Evolutionary conservation across 2,113 vertebrate species (phyloP), one percentile per base, ranked within the genome.

Genomic region (Oryzias melastigma): DNA sequence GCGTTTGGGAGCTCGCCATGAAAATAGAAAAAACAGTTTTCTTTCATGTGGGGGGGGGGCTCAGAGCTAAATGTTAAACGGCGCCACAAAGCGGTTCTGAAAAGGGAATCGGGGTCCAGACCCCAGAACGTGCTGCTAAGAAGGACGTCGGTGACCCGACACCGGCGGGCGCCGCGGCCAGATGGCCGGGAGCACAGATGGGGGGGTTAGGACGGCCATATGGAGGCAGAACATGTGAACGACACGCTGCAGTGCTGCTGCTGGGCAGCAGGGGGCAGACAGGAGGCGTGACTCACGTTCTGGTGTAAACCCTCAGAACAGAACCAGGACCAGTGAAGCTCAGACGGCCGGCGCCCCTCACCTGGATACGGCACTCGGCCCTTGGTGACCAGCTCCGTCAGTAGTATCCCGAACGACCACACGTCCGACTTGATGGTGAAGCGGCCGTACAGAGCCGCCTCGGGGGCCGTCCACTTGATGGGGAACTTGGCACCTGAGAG

Each of bases 371-470:
- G 97, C 27, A 99, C 97, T 94, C 97, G 91, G 64, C 97, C 97
- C 85, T 99, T 99, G 22, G 96, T 99, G 78, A 99, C 97, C 73
- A 98, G 89, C 62, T 98, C 97, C 45, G 96, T 99, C 90, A 96
- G 92, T 40, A 99, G 91, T 87, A 99, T 99, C 71, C 97, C 97
- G 85, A 99, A 99, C 3, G 97, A 99, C 97, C 97, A 99, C 1
- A 94, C 96, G 46, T 99, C 97, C 0, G 97, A 99, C 88, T 99
- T 99, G 88, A 99, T 99, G 35, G 97, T 98, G 81, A 99, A 99
- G 77, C 97, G 93, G 58, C 96, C 97, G 43, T 97, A 99, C n/a
- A 99, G 79, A 0, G 97, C 97, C 22, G 97, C 97, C 78, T 99
- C 97, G 2, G 97, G 96, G 65, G 97, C 97, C 0, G 97, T 99